Evolutionary conservation across 2,113 vertebrate genomes (phyloP), one percentile per base, ranked within the genome.

Genomic region (Mastomys natalensis): DNA sequence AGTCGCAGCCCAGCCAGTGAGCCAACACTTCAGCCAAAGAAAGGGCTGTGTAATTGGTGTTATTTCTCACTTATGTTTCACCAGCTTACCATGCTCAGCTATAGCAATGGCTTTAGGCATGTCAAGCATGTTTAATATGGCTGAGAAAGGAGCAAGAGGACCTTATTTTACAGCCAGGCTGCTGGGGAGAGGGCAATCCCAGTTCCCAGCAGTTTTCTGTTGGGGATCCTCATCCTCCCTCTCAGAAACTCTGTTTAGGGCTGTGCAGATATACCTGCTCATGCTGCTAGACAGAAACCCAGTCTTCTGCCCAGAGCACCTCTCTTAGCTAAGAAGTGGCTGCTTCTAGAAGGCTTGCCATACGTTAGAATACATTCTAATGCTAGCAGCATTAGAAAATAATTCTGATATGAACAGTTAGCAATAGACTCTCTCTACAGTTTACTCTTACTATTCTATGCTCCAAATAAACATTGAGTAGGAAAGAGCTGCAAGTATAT

Each of bases 391-490:
- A 60, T n/a, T 17, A 87, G 53, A n/a, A 95, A 87, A 77, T 10
- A 11, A 55, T 60, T 93, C 64, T 17, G 24, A 87, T n/a, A 81
- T 76, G 70, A 93, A 51, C 76, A 73, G 85, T 26, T 24, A 3
- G 86, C 45, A 55, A 62, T 53, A 48, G 84, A 87, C 73, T 40
- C 58, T 90, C 40, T 91, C 48, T 87, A 89, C 84, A 95, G 88
- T 45, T 87, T 37, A 73, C 16, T 89, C 82, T 66, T 76, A 66
- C 12, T 87, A 15, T 74, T 5, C 21, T 89, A 11, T 37, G 77
- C 26, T 48, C 43, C 53, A 31, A 85, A 53, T 60, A 72, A 87
- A 43, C 43, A 16, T 92, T 84, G 34, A 87, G 9, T 68, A 95
- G 31, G 62, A 93, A 93, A 90, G 62, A 76, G 21, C 4, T 91